Percentiles rank a stretch among this genome's conserved stretches.
phyloP scores from a whole-genome alignment of 2,888 invertebrate species.

The Odontothrips loti region DNA sequence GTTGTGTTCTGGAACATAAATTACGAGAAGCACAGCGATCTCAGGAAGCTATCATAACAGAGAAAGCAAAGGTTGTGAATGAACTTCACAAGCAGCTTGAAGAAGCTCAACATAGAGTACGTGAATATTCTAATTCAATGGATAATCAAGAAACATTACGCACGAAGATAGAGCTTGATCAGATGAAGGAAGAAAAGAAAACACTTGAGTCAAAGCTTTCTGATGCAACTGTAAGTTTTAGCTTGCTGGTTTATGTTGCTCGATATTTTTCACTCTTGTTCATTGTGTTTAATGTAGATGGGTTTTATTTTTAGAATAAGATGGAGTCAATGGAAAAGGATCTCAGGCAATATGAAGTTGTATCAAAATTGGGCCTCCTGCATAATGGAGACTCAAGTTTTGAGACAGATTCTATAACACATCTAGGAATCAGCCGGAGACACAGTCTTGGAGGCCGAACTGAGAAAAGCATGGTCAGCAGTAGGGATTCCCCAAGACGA shows the following conservation, averaged over 20 bases:
- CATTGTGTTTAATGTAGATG: neutral
- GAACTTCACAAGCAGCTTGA: conserved; percentile 1
- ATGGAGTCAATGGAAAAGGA: neutral
- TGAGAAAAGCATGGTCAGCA: neutral
- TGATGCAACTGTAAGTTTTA: neutral
- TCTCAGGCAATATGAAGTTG: conserved; percentile 4
- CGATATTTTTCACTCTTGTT: neutral
- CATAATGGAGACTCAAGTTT: neutral
- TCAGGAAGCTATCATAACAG: neutral
- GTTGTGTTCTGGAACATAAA: neutral
- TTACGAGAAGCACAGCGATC: neutral
- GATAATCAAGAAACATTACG: neutral
- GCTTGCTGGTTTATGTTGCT: neutral
- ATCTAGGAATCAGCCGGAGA: neutral
- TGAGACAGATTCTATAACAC: conserved; percentile 3
- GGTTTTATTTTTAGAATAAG: neutral
- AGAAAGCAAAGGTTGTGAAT: neutral
- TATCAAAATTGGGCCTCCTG: neutral
- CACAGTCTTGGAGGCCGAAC: neutral
- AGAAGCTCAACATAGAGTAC: neutral
- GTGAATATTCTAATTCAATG: neutral
- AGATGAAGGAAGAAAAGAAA: neutral
- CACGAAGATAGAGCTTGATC: neutral
- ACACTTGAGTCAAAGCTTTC: neutral
- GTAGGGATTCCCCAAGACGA: neutral